Percentiles rank a stretch among this genome's conserved stretches.
These are phyloP conservation scores for Stichopus chloronotus DNA, from an alignment of 35 echinoderm and acorn worm genomes.

Conservation along the genomic window DNA sequence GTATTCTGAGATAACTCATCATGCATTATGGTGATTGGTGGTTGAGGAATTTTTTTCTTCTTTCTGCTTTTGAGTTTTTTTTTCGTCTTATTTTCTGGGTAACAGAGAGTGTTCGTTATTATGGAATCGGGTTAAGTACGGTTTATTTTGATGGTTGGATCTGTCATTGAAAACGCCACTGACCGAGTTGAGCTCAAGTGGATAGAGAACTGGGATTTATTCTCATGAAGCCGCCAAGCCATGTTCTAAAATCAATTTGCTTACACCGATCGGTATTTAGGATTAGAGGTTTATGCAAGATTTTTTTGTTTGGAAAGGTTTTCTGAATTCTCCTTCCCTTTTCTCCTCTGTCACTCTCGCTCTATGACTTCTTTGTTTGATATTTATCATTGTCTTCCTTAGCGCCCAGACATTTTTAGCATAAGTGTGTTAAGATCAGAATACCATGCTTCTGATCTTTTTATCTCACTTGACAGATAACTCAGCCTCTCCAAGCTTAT, in stretches of 20 bases:
- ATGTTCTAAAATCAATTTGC: conserved; percentile 25
- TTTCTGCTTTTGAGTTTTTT: neutral
- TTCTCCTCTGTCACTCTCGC: neutral
- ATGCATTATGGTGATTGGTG: neutral
- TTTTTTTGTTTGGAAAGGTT: neutral
- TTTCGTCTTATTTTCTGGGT: neutral
- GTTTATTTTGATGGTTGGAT: neutral
- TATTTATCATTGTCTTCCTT: neutral
- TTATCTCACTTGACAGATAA: too few species aligned
- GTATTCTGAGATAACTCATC: neutral
- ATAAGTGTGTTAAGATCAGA: too few species aligned
- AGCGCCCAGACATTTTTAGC: too few species aligned
- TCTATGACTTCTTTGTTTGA: neutral
- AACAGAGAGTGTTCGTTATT: conserved; percentile 1
- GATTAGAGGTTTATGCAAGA: neutral
- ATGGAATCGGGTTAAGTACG: conserved; percentile 23
- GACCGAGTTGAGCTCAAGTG: conserved; percentile 14
- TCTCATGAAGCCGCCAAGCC: neutral
- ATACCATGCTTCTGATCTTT: too few species aligned
- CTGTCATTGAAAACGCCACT: conserved; percentile 17
- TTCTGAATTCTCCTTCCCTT: neutral
- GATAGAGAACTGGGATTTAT: neutral
- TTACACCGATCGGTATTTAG: neutral
- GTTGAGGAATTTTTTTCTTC: neutral
- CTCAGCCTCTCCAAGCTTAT: too few species aligned